Evolutionary conservation across 2,113 vertebrate species (phyloP).

Genomic region (Ictidomys tridecemlineatus): DNA sequence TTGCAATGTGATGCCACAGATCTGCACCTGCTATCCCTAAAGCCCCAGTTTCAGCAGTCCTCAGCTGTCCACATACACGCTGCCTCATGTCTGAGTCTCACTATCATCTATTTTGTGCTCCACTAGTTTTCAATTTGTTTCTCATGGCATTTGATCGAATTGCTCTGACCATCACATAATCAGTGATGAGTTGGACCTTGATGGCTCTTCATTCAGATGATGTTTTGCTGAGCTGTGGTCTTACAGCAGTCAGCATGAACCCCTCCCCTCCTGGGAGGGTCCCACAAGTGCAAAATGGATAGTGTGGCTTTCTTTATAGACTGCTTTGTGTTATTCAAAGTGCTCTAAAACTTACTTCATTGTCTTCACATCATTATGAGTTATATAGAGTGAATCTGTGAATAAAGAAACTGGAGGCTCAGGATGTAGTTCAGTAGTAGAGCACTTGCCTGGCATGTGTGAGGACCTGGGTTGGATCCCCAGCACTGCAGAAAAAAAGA

Average conservation of each 20-base stretch:
- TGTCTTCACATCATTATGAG: background rate
- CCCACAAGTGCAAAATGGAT: background rate
- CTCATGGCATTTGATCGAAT: slow-evolving; percentile 17
- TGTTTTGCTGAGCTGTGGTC: background rate
- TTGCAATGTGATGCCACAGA: fast-evolving
- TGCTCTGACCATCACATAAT: background rate
- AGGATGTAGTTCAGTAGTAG: background rate
- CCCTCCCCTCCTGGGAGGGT: fast-evolving
- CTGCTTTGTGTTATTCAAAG: background rate
- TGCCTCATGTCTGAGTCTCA: background rate
- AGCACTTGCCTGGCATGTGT: background rate
- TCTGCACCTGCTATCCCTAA: background rate
- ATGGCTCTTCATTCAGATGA: background rate
- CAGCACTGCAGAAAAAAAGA: background rate
- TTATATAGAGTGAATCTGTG: background rate
- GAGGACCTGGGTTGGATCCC: background rate
- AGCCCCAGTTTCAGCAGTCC: too few relatives aligned
- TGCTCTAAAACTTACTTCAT: background rate
- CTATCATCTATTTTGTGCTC: background rate
- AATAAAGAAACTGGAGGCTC: background rate
- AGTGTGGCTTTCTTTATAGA: background rate
- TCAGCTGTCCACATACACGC: too few relatives aligned
- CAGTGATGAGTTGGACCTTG: background rate
- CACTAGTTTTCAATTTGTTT: slow-evolving; percentile 22
- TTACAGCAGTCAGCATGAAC: background rate